These are phyloP conservation scores for Centroberyx gerrardi DNA, from an alignment of 2,797 vertebrate genomes.

Conservation along the genomic window DNA sequence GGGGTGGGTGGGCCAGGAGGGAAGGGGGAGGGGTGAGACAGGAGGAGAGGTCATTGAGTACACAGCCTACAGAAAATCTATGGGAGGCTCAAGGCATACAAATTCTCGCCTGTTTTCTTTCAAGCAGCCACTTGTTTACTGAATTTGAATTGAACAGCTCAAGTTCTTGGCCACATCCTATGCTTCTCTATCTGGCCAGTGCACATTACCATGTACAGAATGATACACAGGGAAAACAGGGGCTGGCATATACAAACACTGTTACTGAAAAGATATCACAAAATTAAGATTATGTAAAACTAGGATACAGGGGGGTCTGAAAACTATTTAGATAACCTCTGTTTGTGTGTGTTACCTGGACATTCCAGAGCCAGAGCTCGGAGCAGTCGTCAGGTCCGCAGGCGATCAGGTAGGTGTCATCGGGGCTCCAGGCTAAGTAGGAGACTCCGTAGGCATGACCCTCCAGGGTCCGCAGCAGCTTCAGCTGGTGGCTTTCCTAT, in stretches of 20 bases:
- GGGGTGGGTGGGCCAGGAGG: too few relatives aligned
- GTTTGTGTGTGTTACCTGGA: slow-evolving; percentile 87
- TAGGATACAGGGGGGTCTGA: background rate
- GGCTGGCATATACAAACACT: background rate
- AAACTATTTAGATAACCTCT: too few relatives aligned
- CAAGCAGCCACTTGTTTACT: slow-evolving; percentile 23
- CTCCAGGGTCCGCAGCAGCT: slow-evolving; percentile 95
- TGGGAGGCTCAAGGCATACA: slow-evolving; percentile 8
- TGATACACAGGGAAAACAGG: background rate
- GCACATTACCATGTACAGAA: background rate
- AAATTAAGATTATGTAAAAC: background rate
- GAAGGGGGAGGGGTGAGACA: slow-evolving; percentile 19
- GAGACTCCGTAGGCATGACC: slow-evolving; percentile 98
- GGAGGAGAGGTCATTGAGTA: slow-evolving; percentile 76
- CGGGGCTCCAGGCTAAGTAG: slow-evolving; percentile 98
- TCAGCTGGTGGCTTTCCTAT: slow-evolving; percentile 97
- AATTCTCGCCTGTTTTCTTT: slow-evolving; percentile 5
- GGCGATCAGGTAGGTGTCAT: slow-evolving; percentile 97
- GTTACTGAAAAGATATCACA: background rate
- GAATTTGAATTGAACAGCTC: slow-evolving; percentile 5
- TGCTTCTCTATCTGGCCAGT: background rate
- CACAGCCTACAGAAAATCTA: slow-evolving; percentile 58
- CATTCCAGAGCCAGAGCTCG: slow-evolving; percentile 99
- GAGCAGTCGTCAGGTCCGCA: slow-evolving; percentile 99
- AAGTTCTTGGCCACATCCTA: background rate